Evolutionary conservation across 2,888 invertebrate species (phyloP), one percentile per base, ranked within the genome.

Genomic region (Pyrrhia umbra): DNA sequence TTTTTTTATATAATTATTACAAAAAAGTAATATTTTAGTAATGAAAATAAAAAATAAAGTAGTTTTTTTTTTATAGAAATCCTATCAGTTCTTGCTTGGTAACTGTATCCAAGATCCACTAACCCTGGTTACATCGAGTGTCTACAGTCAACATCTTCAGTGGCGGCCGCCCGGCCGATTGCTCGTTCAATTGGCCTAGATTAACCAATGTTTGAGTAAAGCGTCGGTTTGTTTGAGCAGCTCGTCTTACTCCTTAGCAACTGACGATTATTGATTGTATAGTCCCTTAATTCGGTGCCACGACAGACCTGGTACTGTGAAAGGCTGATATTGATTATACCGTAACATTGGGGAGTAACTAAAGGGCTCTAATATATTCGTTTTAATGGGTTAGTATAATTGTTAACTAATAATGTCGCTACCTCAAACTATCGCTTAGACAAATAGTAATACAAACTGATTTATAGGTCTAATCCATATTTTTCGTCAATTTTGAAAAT

Each of bases 301-400:
- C 6, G 50, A 42, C 15, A 30, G n/a, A 37, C 15, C 45, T 61
- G 75, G 68, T 39, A 71, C 71, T 49, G 16, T 1, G n/a, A 46
- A 68, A 57, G 68, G 50, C 42, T 47, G 13, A 13, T 72, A 69
- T 72, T 40, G 73, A 69, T 66, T 69, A n/a, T 6, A 66, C 50
- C 40, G 8, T 34, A 6, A n/a, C 10, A 9, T 13, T 13, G 9
- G 43, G 23, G 15, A 6, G 20, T 18, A 27, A 20, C 20, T 13
- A 16, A 18, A 16, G 13, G 30, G 30, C 8, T 18, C 13, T 40
- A 40, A 39, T 27, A 10, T 27, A 10, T 27, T 10, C 6, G 25
- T 25, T 5, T 2, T 2, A 6, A 25, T 10, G 9, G 27, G 27
- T 10, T 27, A 10, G 9, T 10, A 27, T n/a, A n/a, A n/a, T n/a